Conservation (phyloP, 2,113 vertebrate species). For the Strix aluco region DNA sequence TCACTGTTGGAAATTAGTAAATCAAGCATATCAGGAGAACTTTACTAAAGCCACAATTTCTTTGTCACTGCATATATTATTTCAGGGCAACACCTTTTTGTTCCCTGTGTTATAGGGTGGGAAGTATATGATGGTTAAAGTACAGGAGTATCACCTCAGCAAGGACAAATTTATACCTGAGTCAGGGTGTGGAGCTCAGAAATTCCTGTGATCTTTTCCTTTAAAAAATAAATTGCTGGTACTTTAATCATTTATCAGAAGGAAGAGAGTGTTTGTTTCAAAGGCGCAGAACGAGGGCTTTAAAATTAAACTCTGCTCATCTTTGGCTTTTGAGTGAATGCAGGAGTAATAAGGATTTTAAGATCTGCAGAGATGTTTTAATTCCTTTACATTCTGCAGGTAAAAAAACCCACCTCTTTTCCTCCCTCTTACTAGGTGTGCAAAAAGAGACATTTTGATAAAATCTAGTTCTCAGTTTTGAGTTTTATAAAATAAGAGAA, state of each 20-base stretch:
- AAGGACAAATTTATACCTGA: not conserved
- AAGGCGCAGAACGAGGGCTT: slow-evolving; percentile 27
- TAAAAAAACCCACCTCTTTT: not conserved
- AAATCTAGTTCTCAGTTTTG: not conserved
- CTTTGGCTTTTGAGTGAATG: not conserved
- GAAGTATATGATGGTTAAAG: not conserved
- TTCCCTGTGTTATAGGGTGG: not conserved
- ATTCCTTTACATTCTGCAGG: not conserved
- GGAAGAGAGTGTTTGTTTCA: slow-evolving; percentile 29
- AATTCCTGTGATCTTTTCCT: slow-evolving; percentile 36
- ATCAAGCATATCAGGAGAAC: slow-evolving; percentile 34
- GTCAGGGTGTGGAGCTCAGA: not conserved
- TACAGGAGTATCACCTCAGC: not conserved
- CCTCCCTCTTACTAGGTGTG: not conserved
- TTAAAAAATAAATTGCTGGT: slow-evolving; percentile 39
- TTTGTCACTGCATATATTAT: slow-evolving; percentile 26
- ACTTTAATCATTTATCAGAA: slow-evolving; percentile 55
- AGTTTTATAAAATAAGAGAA: not conserved
- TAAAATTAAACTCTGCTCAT: slow-evolving; percentile 35
- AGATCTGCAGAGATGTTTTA: slow-evolving; percentile 24
- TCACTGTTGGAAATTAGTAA: slow-evolving; percentile 19
- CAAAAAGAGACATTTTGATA: slow-evolving; percentile 15
- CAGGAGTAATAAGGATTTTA: slow-evolving; percentile 25
- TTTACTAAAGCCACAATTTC: slow-evolving; percentile 41
- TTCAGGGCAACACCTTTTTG: slow-evolving; percentile 3